Conservation (phyloP, 2,113 vertebrate species). For the Picathartes gymnocephalus region DNA sequence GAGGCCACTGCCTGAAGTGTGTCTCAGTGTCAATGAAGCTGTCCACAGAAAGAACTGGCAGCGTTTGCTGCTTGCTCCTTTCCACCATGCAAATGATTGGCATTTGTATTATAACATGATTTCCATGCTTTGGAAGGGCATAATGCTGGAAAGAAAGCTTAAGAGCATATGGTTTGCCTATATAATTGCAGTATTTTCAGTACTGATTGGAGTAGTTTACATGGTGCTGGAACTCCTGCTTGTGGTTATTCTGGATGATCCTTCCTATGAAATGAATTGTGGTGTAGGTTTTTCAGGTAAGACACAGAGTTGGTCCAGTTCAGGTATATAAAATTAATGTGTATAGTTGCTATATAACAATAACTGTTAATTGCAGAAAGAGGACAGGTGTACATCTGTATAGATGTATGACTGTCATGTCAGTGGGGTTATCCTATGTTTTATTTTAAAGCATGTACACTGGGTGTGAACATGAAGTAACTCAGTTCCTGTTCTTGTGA, state of each 20-base stretch:
- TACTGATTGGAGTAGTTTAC: constrained; percentile 85
- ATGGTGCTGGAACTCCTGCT: constrained; percentile 77
- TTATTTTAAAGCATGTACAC: neutral
- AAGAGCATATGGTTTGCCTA: constrained; percentile 84
- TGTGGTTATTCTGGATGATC: constrained; percentile 72
- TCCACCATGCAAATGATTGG: constrained; percentile 90
- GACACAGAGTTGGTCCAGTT: neutral
- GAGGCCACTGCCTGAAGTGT: constrained; percentile 71
- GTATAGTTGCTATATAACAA: neutral
- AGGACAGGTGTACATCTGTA: neutral
- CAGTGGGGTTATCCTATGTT: neutral
- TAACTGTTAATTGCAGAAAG: neutral
- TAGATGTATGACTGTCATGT: neutral
- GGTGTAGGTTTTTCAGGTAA: constrained; percentile 96
- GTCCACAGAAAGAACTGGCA: constrained; percentile 81
- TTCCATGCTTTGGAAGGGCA: constrained; percentile 92
- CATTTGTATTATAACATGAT: constrained; percentile 97
- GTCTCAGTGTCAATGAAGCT: constrained; percentile 83
- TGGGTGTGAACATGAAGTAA: neutral
- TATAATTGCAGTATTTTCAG: constrained; percentile 81
- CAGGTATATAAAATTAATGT: neutral
- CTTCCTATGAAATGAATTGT: constrained; percentile 76
- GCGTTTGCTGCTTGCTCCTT: constrained; percentile 83
- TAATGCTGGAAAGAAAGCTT: constrained; percentile 80
- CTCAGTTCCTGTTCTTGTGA: neutral